A percentile compares a stretch with the other conserved stretches of the same genome.
Evolutionary conservation across 2,888 invertebrate genomes (phyloP).

Genomic region (Xestia sexstrigata): DNA sequence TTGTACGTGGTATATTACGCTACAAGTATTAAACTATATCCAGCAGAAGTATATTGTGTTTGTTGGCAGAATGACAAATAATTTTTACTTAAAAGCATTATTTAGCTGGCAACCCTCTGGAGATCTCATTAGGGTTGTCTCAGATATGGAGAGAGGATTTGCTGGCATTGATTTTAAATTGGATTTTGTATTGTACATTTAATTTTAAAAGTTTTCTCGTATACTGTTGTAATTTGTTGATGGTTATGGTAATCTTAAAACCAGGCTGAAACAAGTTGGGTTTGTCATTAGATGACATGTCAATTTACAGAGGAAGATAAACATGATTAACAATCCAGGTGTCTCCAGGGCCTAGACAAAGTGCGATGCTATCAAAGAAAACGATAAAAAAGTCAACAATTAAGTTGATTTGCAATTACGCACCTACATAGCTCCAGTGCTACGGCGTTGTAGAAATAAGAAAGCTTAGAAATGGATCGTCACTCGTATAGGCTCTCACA

Average conservation of each 20-base stretch:
- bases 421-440: neutral
- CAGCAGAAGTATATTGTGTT: slow-evolving; percentile 2
- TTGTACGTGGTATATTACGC: neutral
- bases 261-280: neutral
- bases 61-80: neutral
- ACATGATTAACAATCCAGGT: neutral
- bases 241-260: neutral
- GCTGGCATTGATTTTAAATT: slow-evolving; percentile 36
- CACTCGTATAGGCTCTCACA: neutral
- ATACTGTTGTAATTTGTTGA: neutral
- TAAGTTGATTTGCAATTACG: no score
- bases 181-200: slow-evolving; percentile 37
- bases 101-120: slow-evolving; percentile 70
- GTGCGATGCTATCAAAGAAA: neutral
- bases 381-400: neutral
- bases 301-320: neutral
- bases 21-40: neutral
- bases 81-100: slow-evolving; percentile 16
- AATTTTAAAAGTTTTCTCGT: slow-evolving; percentile 32
- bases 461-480: neutral
- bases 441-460: neutral
- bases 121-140: slow-evolving; percentile 79
- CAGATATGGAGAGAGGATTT: slow-evolving; percentile 38
- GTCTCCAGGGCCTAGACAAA: neutral
- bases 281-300: neutral